Base-by-base conservation (phyloP, 2,888 invertebrate genomes). In the Drosophila niveifrons region DNA sequence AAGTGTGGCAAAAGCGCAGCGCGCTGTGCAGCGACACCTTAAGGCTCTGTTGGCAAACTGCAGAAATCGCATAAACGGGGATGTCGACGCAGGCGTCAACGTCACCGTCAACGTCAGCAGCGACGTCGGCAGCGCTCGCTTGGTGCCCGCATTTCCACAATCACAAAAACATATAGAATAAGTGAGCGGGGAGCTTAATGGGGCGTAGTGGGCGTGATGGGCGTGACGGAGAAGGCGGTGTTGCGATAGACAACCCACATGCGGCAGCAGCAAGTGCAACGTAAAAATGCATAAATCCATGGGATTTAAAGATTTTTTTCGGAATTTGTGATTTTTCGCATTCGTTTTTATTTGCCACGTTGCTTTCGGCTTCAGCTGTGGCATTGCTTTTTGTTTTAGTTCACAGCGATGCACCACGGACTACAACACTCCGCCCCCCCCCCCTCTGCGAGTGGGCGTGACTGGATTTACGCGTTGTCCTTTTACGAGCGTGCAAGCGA, bases 291-390 rank as follows among this genome's bases (percentile, higher is more conserved):
- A 87, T 87, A 87, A 87, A 87, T 88, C 86, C 83, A 65, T 46
- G 72, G 86, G 86, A 87, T 88, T 87, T 87, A 79, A 87, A 86
- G 88, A 88, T 83, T 85, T 85, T 72, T 80, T 72, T 74, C 72
- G 61, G 88, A 87, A 87, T 87, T 88, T 88, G 86, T 88, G 86
- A 87, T 87, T 87, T 86, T 77, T 79, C 80, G 75, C 85, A 82
- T 82, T 75, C 70, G 70, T 73, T 82, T 83, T 82, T 75, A 75
- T 80, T 80, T 76, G 66, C 48, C 66, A 72, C 80, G 70, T 48
- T 74, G 75, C 80, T 63, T 65, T 76, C 61, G 80, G 78, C 78
- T 76, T 61, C 48, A 62, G 47, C 13, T 39, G 47, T 39, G 36
- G 23, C 57, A 44, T 57, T 44, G 39, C 66, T 68, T 78, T 79